Evolutionary conservation across 2,113 vertebrate genomes (phyloP).

Genomic region (Kryptolebias marmoratus): DNA sequence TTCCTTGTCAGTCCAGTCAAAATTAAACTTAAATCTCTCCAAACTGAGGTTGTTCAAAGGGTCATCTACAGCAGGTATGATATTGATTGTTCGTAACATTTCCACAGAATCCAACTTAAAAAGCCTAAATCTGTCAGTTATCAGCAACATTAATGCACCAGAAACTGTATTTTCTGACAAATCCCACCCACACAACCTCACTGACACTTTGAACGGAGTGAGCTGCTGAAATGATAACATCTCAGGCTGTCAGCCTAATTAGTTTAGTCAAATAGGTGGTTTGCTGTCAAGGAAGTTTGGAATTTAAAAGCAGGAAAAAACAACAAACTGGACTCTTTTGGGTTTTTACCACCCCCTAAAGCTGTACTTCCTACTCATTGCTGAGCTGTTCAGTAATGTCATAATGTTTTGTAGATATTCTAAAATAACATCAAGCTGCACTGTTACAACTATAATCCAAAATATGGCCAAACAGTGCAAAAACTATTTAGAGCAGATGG

Average conservation of each 20-base stretch:
- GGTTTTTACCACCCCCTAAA: background rate
- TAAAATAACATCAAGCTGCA: background rate
- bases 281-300: background rate
- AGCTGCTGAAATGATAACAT: background rate
- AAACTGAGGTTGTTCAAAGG: background rate
- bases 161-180: background rate
- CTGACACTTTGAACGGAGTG: background rate
- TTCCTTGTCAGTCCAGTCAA: background rate
- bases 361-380: too few relatives aligned
- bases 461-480: background rate
- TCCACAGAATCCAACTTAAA: background rate
- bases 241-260: background rate
- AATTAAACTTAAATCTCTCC: background rate
- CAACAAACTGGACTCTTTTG: background rate
- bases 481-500: background rate
- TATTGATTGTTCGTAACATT: background rate
- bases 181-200: background rate
- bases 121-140: background rate
- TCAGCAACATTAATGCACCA: too few relatives aligned
- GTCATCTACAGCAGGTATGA: too few relatives aligned
- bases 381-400: too few relatives aligned
- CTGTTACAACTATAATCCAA: background rate
- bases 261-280: background rate
- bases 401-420: too few relatives aligned
- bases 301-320: background rate